Base-by-base conservation (phyloP, 2,797 vertebrate genomes). In the Poeciliopsis infans region DNA sequence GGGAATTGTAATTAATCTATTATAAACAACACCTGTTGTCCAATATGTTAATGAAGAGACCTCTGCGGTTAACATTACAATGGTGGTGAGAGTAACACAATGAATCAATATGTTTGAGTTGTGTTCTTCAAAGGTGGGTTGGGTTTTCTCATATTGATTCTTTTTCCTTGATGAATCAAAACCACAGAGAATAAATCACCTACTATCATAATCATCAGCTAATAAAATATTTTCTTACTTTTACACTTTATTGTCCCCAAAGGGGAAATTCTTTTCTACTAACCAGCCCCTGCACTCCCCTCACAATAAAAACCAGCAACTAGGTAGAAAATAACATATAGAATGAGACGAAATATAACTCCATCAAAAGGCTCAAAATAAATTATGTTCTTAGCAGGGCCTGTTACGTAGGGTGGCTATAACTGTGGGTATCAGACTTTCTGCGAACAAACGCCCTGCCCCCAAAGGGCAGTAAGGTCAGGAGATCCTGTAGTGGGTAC, bases 1-100 rank as follows among this genome's bases (percentile, higher is more conserved):
- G 88, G 91, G 89, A 78, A 82, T 84, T 75, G 68, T 89, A 94
- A 95, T 95, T 89, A 94, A 94, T 93, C 83, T 86, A 86, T 91
- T 91, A 83, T 80, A 86, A 90, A 87, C 89, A 92, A 89, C 93
- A 93, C 88, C 92, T 94, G 93, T 83, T 92, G 76, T 79, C 86
- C 74, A 84, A 83, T 84, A 88, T 86, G 91, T 71, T 88, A 87
- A 92, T 89, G 86, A 91, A 90, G 88, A 91, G 86, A 83, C 89
- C 77, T 83, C 86, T 51, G 89, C 83, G 69, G 80, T 87, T 82
- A 89, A 78, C 79, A 57, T 64, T 57, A 82, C 75, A 74, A 77
- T 59, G 53, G 85, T 25, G 81, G 69, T n/a, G 39, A 89, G 79
- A 57, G 78, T 81, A 47, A 43, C 76, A n/a, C 79, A 41, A 74